A percentile compares a stretch with the other conserved stretches of the same genome.
Evolutionary conservation across 2,888 invertebrate genomes (phyloP).

Genomic region (Amiota minor): DNA sequence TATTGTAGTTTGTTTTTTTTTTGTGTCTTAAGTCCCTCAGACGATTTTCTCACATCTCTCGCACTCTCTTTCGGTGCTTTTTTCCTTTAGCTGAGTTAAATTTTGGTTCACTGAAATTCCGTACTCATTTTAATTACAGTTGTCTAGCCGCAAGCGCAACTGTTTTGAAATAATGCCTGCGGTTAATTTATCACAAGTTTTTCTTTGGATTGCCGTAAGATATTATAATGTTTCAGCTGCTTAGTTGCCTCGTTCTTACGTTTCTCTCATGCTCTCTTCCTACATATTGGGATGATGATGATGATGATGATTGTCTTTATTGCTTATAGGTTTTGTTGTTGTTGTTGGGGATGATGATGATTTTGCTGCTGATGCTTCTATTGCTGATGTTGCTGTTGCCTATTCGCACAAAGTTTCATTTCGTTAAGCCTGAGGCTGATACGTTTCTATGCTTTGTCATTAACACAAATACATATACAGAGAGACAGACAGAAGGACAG

Average conservation of each 20-base stretch:
- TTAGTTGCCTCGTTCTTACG: conserved; percentile 40
- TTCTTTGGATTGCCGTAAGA: conserved; percentile 67
- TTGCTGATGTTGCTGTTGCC: conserved; percentile 47
- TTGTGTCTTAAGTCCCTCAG: too few relatives aligned
- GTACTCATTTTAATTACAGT: conserved; percentile 71
- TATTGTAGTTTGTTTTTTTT: too few relatives aligned
- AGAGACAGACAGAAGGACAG: conserved; percentile 26
- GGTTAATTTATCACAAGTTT: conserved; percentile 73
- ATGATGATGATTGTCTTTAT: conserved; percentile 23
- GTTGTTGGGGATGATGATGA: conserved; percentile 32
- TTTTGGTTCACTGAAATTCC: conserved; percentile 47
- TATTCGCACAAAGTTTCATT: conserved; percentile 66
- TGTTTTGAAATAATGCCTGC: conserved; percentile 68
- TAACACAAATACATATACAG: conserved; percentile 62
- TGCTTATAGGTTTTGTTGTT: conserved; percentile 32
- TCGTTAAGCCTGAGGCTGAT: conserved; percentile 57
- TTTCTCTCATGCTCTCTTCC: conserved; percentile 8
- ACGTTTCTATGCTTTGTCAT: conserved; percentile 66
- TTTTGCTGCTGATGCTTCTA: conserved; percentile 30
- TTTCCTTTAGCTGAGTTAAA: too few relatives aligned
- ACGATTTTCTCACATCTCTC: too few relatives aligned
- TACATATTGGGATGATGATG: background rate
- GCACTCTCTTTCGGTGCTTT: too few relatives aligned
- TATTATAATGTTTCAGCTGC: conserved; percentile 67
- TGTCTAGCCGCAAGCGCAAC: conserved; percentile 60